Evolutionary conservation across 92 coral and sea anemone genomes (phyloP), one percentile per base, ranked within the genome.

Genomic region (Ricordea florida): DNA sequence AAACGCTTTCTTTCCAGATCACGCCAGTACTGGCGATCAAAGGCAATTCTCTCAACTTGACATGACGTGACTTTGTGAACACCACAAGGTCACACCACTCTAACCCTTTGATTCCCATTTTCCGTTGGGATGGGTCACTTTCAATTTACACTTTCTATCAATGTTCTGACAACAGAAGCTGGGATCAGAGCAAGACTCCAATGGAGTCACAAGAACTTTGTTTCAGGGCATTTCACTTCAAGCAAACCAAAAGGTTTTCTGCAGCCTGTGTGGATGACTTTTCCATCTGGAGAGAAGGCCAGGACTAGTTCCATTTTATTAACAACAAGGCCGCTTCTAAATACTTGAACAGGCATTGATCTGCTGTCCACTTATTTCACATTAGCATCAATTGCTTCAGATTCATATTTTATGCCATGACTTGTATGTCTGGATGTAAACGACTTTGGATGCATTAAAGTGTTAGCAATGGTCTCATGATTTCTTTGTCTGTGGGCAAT

Each of bases 41-140:
- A 78, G 59, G 51, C 3, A 31, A 85, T 83, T 52, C 89, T 35
- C 47, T 83, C 84, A 49, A 82, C n/a, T n/a, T n/a, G n/a, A n/a
- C n/a, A n/a, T n/a, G n/a, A 23, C 85, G 85, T 71, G 61, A 49
- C 38, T 57, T 36, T 14, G 53, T 45, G 33, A 48, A 80, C 15
- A 53, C 43, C 1, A 85, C 79, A 72, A 56, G 80, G 68, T 79
- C 82, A 79, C 90, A 85, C 85, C 90, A 79, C 52, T 72, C 67
- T 52, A 79, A 51, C 20, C 90, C 90, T 22, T 57, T 13, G 27
- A 79, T 53, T 20, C 90, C 90, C 30, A 85, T 36, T 46, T 79
- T 86, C 49, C 90, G 66, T 84, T 66, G 33, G 6, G 16, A 42
- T 78, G 89, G 46, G 21, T 23, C 13, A 40, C 52, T 67, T 67